Evolutionary conservation across 2,888 invertebrate species (phyloP), one percentile per base, ranked within the genome.

Genomic region (Hartigia nigra): DNA sequence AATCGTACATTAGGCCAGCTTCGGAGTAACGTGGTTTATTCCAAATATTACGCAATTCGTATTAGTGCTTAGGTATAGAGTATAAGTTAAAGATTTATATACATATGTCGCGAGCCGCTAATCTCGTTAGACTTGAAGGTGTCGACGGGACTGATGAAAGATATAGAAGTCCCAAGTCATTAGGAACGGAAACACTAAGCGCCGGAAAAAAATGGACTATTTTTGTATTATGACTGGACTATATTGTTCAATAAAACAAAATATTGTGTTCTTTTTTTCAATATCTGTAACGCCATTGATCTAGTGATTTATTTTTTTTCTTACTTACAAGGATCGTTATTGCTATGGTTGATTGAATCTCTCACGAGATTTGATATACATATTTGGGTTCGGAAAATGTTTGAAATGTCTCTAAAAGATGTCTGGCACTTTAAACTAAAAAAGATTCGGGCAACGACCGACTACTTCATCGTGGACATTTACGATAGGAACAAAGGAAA

Each of bases 71-170:
- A 72, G 31, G 12, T 72, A 72, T 32, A 34, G 12, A 1, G 72
- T 4, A 31, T 9, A 2, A 23, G 72, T 12, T 72, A 32, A 14
- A 31, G 31, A 72, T 34, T 32, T 72, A 72, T 32, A 72, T 72
- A 72, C 72, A 31, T 72, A 12, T 31, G 72, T 72, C 31, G 72
- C 31, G 31, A 32, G 72, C 1, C 12, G 72, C 32, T 31, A 12
- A 32, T 72, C 31, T 72, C 72, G 31, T 31, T 72, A 12, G 72
- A 75, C 78, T 76, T 37, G 37, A 76, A 55, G 55, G 78, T 79
- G 78, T 69, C 76, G 78, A 79, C 78, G 76, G 78, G 55, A 76
- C 55, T 76, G 78, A 79, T 70, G 78, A 76, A 79, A 55, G 76
- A 76, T 36, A 75, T 70, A 76, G 12, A 37, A 77, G 69, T 79